Evolutionary conservation across 2,113 vertebrate species (phyloP).

Genomic region (Rhea americana): DNA sequence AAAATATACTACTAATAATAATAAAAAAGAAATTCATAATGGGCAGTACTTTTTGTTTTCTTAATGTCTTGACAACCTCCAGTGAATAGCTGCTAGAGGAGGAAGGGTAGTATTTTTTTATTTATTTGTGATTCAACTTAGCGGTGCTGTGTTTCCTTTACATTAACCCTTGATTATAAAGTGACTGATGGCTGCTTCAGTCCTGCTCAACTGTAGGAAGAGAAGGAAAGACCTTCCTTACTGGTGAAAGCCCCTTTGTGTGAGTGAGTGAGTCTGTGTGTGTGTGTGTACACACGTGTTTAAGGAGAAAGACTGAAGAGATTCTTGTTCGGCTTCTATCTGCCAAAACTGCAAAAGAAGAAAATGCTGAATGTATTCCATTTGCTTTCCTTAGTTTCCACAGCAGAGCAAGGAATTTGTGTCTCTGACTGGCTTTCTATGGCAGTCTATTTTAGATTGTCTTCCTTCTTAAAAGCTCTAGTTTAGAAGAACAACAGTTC

Average conservation of each 20-base stretch:
- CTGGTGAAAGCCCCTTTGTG: background rate
- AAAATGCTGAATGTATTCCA: background rate
- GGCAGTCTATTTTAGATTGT: background rate
- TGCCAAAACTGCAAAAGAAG: background rate
- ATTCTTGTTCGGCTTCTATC: background rate
- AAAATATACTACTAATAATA: background rate
- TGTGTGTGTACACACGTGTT: background rate
- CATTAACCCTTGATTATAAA: background rate
- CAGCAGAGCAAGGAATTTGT: background rate
- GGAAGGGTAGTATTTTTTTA: background rate
- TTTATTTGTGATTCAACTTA: background rate
- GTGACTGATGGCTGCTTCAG: background rate
- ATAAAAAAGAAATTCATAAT: too few species aligned
- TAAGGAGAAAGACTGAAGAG: too few species aligned
- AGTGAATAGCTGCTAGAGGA: background rate
- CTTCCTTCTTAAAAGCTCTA: background rate
- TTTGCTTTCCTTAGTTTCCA: background rate
- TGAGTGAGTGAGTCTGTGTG: background rate
- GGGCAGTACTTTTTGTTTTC: background rate
- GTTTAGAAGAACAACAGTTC: background rate
- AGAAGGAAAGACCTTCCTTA: background rate
- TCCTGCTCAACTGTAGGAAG: background rate
- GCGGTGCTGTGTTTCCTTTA: background rate
- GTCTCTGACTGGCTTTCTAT: background rate
- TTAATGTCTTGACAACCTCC: background rate